phyloP scores from a whole-genome alignment of 2,797 vertebrate species.

The Myoxocephalus aenaeus region DNA sequence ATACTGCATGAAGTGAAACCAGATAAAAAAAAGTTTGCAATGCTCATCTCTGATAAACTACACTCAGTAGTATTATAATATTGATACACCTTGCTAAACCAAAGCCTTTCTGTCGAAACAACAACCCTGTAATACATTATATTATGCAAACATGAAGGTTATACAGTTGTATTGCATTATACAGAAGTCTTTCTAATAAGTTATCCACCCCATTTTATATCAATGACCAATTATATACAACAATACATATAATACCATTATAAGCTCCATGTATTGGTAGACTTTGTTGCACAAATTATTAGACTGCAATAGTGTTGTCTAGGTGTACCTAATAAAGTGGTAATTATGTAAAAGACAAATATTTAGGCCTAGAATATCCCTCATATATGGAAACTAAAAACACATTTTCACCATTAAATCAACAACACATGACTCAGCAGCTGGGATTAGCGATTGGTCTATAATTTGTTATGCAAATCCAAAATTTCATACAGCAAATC shows the following conservation, averaged over 20 bases:
- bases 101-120: background rate
- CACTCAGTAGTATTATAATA: no score
- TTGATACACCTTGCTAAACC: no score
- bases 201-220: background rate
- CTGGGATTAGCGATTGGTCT: background rate
- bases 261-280: background rate
- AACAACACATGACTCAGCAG: no score
- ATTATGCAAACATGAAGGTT: background rate
- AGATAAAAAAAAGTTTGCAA: no score
- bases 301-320: background rate
- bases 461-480: background rate
- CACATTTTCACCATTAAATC: background rate
- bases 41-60: no score
- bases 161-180: background rate
- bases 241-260: background rate
- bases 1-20: background rate
- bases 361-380: background rate
- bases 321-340: background rate
- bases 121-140: background rate
- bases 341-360: background rate
- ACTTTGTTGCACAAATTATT: background rate
- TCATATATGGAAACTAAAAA: background rate
- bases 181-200: background rate
- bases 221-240: background rate
- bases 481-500: background rate